A percentile compares a stretch with the other conserved stretches of the same genome.
Conservation (phyloP, 2,797 vertebrate species). For the Enteromius thamalakanensis region DNA sequence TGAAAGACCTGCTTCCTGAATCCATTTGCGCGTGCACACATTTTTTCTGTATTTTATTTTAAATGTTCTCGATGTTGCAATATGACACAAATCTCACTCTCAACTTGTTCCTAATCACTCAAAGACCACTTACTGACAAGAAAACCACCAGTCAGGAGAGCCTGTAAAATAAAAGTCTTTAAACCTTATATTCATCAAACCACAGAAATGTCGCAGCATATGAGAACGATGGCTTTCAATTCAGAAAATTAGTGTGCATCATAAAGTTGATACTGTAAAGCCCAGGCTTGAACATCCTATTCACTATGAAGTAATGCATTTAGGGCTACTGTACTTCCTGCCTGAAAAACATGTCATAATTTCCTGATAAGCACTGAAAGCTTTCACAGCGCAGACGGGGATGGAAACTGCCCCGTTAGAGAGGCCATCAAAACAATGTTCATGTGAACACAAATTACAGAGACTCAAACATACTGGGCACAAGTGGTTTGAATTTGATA, state of each 20-base stretch:
- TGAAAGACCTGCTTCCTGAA: neutral
- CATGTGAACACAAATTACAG: slow-evolving; percentile 32
- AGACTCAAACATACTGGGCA: slow-evolving; percentile 8
- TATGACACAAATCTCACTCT: slow-evolving; percentile 22
- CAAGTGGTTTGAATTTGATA: slow-evolving; percentile 48
- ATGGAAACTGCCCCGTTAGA: slow-evolving; percentile 3
- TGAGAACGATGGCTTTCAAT: neutral
- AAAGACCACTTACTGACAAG: slow-evolving; percentile 21
- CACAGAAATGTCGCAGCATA: slow-evolving; percentile 1
- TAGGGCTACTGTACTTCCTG: slow-evolving; percentile 59
- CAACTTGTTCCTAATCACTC: slow-evolving; percentile 22
- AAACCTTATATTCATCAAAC: slow-evolving; percentile 13
- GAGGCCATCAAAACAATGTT: slow-evolving; percentile 27
- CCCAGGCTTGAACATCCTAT: slow-evolving; percentile 42
- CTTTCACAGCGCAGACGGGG: slow-evolving; percentile 3
- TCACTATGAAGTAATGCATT: slow-evolving; percentile 55
- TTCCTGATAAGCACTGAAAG: slow-evolving; percentile 47
- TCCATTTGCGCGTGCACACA: neutral
- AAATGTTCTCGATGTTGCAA: neutral
- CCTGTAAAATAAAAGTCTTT: slow-evolving; percentile 7
- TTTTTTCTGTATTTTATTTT: neutral
- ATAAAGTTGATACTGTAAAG: neutral
- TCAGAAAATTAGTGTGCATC: neutral
- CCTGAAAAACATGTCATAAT: slow-evolving; percentile 54
- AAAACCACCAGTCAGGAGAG: slow-evolving; percentile 3